These are phyloP conservation scores for Oncorhynchus keta DNA, from an alignment of 2,113 vertebrate genomes.

Conservation along the genomic window DNA sequence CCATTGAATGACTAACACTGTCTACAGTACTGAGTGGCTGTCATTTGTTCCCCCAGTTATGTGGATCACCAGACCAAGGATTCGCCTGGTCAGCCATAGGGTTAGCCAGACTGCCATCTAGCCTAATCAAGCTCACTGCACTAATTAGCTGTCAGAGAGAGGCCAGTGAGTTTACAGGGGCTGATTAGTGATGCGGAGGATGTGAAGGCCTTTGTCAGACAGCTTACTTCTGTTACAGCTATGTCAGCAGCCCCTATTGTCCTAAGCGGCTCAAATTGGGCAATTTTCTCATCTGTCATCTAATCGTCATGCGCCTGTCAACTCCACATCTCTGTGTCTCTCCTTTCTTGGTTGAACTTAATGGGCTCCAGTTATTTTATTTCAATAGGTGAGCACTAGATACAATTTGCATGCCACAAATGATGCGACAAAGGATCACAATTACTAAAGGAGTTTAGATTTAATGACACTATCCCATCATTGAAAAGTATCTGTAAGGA, in stretches of 20 bases:
- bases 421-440: background rate
- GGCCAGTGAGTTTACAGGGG: conserved; percentile 32
- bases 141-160: conserved; percentile 44
- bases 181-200: conserved; percentile 41
- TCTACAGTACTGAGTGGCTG: background rate
- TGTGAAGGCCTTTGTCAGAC: conserved; percentile 46
- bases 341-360: conserved; percentile 10
- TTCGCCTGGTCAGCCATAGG: conserved; percentile 11
- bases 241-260: conserved; percentile 63
- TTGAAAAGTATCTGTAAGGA: background rate
- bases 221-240: conserved; percentile 61
- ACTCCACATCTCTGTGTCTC: conserved; percentile 8
- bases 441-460: background rate
- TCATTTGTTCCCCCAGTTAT: background rate
- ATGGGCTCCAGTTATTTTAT: conserved; percentile 11
- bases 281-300: conserved; percentile 71
- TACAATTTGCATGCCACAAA: background rate
- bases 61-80: background rate
- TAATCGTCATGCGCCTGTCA: conserved; percentile 38
- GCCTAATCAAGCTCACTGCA: conserved; percentile 27
- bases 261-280: conserved; percentile 55
- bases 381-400: background rate
- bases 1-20: background rate
- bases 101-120: conserved; percentile 48
- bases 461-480: background rate